Base-by-base conservation (phyloP, 2,113 vertebrate genomes). In the Planiliza haematocheilus region DNA sequence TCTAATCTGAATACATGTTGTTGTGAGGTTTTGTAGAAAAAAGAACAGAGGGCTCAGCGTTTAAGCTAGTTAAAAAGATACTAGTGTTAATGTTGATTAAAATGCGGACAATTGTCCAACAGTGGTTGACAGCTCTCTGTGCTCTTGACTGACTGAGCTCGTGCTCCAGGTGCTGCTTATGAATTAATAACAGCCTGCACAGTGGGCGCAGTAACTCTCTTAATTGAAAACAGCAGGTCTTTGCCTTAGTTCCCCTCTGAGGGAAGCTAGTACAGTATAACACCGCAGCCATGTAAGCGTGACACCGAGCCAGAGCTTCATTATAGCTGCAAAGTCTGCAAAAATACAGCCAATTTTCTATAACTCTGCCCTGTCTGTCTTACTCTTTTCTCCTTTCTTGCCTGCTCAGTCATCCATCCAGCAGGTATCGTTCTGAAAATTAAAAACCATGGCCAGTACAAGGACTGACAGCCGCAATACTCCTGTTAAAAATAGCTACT, bases 161-260 rank as follows among this genome's bases (percentile, higher is more conserved):
- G 24, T 75, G 58, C 81, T 79, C 42, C 81, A 86, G 68, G 84
- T 78, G 51, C 63, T 75, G 50, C 70, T 79, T 77, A 74, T 76
- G 63, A 80, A 82, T 83, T 52, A 58, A 75, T 80, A 79, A 82
- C 59, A 57, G 61, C 24, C 65, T 64, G 52, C 62, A 55, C 66
- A 66, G 81, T 69, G 67, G 61, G 60, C 13, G 56, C 41, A 41
- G 64, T 45, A 46, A 59, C 78, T 67, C 48, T 20, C 63, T 42
- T 85, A 85, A 91, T 86, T 86, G 83, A 86, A 81, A 88, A 76
- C 79, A 88, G 86, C 82, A 62, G 79, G 86, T 45, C 74, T 62
- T 52, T 1, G 7, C 48, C 34, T 74, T 66, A 59, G 62, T 66
- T 51, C 21, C 48, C 50, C 50, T 58, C 14, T 14, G 60, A 77